A percentile compares a stretch with the other conserved stretches of the same genome.
These are phyloP conservation scores for Aldrovandia affinis DNA, from an alignment of 2,797 vertebrate species.

Conservation along the genomic window DNA sequence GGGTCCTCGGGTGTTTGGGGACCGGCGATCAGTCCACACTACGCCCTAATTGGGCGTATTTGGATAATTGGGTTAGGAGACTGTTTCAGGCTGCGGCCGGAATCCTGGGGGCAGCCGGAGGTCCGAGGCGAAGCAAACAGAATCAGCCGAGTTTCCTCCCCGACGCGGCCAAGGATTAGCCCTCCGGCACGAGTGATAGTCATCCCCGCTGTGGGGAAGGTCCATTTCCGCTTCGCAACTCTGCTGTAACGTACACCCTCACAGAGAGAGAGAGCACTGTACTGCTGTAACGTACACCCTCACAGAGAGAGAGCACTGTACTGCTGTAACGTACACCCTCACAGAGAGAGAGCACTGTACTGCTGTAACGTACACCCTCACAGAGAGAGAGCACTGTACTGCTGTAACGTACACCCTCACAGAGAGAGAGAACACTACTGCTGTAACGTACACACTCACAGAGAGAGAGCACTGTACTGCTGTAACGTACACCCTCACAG, in stretches of 20 bases:
- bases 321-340: too few relatives aligned
- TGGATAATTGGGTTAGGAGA: conserved; percentile 69
- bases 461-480: too few relatives aligned
- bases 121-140: conserved; percentile 38
- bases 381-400: too few relatives aligned
- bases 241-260: not conserved
- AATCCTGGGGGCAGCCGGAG: conserved; percentile 42
- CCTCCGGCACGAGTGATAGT: not conserved
- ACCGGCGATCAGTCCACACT: conserved; percentile 44
- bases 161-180: not conserved
- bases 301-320: too few relatives aligned
- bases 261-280: not conserved
- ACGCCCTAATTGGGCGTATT: conserved; percentile 61
- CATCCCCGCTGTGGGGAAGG: not conserved
- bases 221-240: not conserved
- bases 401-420: too few relatives aligned
- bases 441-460: too few relatives aligned
- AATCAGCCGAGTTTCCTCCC: not conserved
- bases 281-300: too few relatives aligned
- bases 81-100: conserved; percentile 54
- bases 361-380: too few relatives aligned
- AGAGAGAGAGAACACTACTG: too few relatives aligned
- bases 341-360: too few relatives aligned
- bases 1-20: conserved; percentile 52
- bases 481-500: too few relatives aligned